Conservation (phyloP, 2,888 invertebrate species). For the Eretmocerus hayati region DNA sequence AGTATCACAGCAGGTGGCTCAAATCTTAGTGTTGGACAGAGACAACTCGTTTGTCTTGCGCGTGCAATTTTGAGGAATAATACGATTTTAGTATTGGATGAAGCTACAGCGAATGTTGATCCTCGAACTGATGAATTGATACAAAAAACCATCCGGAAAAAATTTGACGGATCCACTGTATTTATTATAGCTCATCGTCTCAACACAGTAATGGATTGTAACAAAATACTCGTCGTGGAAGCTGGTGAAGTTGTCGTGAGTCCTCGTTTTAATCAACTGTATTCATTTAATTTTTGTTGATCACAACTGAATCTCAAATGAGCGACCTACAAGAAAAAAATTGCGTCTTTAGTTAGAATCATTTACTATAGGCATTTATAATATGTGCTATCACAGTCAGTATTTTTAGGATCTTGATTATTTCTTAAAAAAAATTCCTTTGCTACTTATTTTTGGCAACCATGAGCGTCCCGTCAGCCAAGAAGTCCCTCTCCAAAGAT, state of each 20-base stretch:
- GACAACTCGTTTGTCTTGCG: conserved; percentile 74
- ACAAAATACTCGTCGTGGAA: conserved; percentile 78
- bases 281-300: too few species aligned
- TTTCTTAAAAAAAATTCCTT: too few species aligned
- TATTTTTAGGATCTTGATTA: too few species aligned
- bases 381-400: too few species aligned
- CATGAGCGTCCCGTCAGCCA: too few species aligned
- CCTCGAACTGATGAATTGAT: conserved; percentile 72
- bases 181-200: conserved; percentile 81
- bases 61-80: conserved; percentile 70
- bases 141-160: conserved; percentile 67
- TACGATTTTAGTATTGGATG: conserved; percentile 67
- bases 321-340: too few species aligned
- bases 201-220: conserved; percentile 82
- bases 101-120: conserved; percentile 81
- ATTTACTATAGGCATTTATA: too few species aligned
- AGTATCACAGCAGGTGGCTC: conserved; percentile 66
- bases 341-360: too few species aligned
- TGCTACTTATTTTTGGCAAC: too few species aligned
- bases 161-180: conserved; percentile 73
- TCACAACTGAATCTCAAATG: too few species aligned
- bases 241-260: conserved; percentile 59
- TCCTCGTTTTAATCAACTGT: too few species aligned
- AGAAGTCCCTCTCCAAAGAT: too few species aligned
- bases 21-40: conserved; percentile 74